phyloP scores from a whole-genome alignment of 2,113 vertebrate genomes.

The Mohoua ochrocephala region DNA sequence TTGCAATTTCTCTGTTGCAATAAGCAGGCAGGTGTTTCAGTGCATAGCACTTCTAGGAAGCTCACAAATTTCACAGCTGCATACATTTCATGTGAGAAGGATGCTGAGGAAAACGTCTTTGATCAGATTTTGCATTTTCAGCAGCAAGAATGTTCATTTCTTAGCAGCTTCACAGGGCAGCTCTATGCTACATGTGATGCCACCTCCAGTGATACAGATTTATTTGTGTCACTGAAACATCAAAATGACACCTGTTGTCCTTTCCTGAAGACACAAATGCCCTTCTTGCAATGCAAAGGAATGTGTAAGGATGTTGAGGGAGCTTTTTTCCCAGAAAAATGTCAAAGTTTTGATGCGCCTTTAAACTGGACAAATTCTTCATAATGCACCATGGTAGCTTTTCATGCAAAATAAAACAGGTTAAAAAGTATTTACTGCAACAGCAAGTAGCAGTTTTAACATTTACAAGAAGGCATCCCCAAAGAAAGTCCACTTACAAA shows the following conservation, averaged over 20 bases:
- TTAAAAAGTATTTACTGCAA: neutral
- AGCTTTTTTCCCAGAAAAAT: neutral
- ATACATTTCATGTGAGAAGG: neutral
- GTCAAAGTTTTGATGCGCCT: accelerated
- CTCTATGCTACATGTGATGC: neutral
- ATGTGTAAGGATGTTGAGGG: neutral
- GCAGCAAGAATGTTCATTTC: neutral
- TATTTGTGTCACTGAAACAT: neutral
- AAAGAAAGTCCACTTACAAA: neutral
- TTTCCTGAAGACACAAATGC: neutral
- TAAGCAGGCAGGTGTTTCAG: neutral
- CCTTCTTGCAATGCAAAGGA: neutral
- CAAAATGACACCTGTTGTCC: neutral
- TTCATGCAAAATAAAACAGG: neutral
- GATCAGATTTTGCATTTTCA: neutral
- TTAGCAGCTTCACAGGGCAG: neutral
- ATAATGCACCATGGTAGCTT: neutral
- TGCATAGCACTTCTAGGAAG: neutral
- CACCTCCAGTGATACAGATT: neutral
- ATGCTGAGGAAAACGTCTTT: neutral
- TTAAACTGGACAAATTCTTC: neutral
- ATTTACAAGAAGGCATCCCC: neutral
- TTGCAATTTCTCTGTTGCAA: neutral
- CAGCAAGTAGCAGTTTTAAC: neutral
- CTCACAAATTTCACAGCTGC: neutral